Base-by-base conservation (phyloP, 2,113 vertebrate genomes). In the Opisthocomus hoazin region DNA sequence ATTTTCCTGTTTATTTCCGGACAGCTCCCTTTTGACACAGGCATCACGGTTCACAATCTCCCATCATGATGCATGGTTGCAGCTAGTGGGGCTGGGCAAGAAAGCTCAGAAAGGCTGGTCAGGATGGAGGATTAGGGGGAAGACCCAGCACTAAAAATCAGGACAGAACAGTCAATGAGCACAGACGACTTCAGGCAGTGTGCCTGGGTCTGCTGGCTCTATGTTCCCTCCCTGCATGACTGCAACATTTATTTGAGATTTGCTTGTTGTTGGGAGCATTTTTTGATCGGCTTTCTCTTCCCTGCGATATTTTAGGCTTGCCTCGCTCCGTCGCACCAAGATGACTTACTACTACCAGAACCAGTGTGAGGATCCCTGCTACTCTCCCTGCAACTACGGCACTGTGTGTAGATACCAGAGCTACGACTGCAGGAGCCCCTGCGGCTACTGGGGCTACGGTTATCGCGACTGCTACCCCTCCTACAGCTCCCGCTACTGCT, bases 291-390 rank as follows among this genome's bases (percentile, higher is more conserved):
- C 10, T 90, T 87, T 76, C 41, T n/a, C 19, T 68, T 15, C 24
- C 14, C 23, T 23, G 19, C 1, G 1, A 10, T 46, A 5, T 79
- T 71, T 14, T 5, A 96, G 88, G 0, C 57, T 43, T 8, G 2
- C 64, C 22, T 39, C 58, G 53, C 27, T 45, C 27, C 74, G n/a
- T 9, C 22, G 0, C 76, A 16, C 15, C 87, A 80, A 66, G 76
- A 93, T 93, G 95, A 95, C 91, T 76, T 93, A 19, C 86, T 87
- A 2, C 82, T 92, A 91, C 80, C 95, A 96, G 90, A 76, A 68
- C 53, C 86, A 76, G 92, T 96, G 92, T 2, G 92, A 95, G 5
- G 88, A 95, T 7, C 1, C 23, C 70, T 94, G 92, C 89, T 74
- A 37, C 70, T 68, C 75, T 5, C 94, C 91, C 30, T 94, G 88